A percentile compares a stretch with the other conserved stretches of the same genome.
Conservation (phyloP, 2,888 invertebrate species). For the Galeruca laticollis region DNA sequence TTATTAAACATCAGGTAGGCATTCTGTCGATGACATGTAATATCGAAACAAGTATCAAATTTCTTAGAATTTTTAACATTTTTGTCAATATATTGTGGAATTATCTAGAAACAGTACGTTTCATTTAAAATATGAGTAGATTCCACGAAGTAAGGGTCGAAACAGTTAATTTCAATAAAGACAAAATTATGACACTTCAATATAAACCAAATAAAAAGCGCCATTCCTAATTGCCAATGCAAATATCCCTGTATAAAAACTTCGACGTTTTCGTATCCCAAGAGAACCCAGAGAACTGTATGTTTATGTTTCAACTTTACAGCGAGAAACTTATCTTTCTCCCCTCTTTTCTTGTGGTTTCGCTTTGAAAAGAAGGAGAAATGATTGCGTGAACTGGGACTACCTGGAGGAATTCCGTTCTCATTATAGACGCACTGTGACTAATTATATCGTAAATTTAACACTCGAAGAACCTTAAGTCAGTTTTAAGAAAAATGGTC, state of each 20-base stretch:
- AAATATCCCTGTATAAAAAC: slow-evolving; percentile 7
- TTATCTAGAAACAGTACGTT: too few species aligned
- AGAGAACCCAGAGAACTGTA: slow-evolving; percentile 12
- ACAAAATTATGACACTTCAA: too few species aligned
- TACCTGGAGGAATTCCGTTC: slow-evolving; percentile 12
- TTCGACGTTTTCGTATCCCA: slow-evolving; percentile 9
- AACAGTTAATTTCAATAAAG: too few species aligned
- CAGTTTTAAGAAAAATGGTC: slow-evolving; percentile 16
- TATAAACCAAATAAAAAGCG: too few species aligned
- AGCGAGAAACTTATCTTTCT: slow-evolving; percentile 22
- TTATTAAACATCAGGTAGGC: too few species aligned
- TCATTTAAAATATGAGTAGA: too few species aligned
- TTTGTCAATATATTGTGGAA: too few species aligned
- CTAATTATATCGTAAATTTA: slow-evolving; percentile 21
- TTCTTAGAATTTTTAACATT: too few species aligned
- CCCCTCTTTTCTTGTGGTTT: slow-evolving; percentile 23
- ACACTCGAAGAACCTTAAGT: slow-evolving; percentile 11
- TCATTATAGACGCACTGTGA: slow-evolving; percentile 13
- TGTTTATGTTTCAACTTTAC: slow-evolving; percentile 32
- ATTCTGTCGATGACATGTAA: too few species aligned
- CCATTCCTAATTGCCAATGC: not conserved
- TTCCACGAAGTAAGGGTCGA: too few species aligned
- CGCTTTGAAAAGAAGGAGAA: not conserved
- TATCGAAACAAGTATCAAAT: too few species aligned
- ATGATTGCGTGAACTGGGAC: slow-evolving; percentile 7